Conservation (phyloP, 2,113 vertebrate species). For the Sapajus apella region DNA sequence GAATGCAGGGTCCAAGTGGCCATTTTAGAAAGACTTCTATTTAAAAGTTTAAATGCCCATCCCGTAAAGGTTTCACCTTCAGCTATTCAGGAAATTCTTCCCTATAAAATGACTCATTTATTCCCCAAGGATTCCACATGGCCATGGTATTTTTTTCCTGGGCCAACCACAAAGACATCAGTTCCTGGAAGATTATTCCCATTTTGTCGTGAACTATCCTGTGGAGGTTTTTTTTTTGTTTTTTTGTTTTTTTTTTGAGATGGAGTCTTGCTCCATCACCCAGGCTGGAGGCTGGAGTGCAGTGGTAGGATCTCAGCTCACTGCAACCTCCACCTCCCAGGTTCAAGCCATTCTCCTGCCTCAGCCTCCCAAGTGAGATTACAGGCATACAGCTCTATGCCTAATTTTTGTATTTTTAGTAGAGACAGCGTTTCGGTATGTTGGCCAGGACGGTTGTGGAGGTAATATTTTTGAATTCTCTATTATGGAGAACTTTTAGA, state of each 20-base stretch:
- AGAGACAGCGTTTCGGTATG: too few species aligned
- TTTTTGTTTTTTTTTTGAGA: too few species aligned
- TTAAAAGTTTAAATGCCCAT: background rate
- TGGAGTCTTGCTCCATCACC: too few species aligned
- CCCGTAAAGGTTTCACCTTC: background rate
- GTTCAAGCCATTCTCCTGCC: too few species aligned
- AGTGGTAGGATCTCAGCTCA: too few species aligned
- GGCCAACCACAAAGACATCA: background rate
- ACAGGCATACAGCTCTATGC: too few species aligned
- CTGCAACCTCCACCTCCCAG: too few species aligned
- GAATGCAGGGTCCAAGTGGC: background rate
- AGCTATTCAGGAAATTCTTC: constrained; percentile 40
- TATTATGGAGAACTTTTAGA: background rate
- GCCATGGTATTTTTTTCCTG: constrained; percentile 28
- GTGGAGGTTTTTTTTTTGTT: too few species aligned
- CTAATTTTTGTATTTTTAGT: too few species aligned
- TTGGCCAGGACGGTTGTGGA: background rate
- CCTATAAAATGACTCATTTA: constrained; percentile 59
- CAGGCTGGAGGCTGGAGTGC: too few species aligned
- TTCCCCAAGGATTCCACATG: background rate
- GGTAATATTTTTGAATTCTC: constrained; percentile 20
- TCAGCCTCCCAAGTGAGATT: too few species aligned
- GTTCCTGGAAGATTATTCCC: constrained; percentile 40
- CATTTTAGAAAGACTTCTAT: constrained; percentile 23
- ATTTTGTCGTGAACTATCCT: background rate